phyloP scores from a whole-genome alignment of 1,140 invertebrate genomes.

The Teleogryllus occipitalis region DNA sequence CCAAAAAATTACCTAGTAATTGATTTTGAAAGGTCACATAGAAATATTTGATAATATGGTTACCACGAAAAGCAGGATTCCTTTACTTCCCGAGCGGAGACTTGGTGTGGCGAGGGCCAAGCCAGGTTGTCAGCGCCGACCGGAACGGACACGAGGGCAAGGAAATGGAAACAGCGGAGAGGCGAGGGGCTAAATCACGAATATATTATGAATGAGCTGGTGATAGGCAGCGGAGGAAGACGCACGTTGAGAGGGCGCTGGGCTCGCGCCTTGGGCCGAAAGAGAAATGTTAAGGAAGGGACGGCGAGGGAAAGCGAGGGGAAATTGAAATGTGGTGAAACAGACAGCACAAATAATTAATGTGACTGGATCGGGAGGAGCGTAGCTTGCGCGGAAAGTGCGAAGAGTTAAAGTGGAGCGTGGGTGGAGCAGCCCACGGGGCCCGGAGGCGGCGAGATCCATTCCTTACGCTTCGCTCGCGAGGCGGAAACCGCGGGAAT shows the following conservation, averaged over 20 bases:
- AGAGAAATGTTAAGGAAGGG: background rate
- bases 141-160: background rate
- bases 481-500: too few relatives aligned
- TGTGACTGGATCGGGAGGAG: background rate
- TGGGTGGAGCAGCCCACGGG: too few relatives aligned
- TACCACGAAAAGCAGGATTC: too few relatives aligned
- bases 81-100: too few relatives aligned
- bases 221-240: background rate
- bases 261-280: background rate
- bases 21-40: too few relatives aligned
- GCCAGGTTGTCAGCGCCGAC: background rate
- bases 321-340: background rate
- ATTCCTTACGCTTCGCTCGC: too few relatives aligned
- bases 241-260: too few relatives aligned
- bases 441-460: too few relatives aligned
- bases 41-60: too few relatives aligned
- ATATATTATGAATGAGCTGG: background rate
- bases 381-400: background rate
- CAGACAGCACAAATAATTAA: background rate
- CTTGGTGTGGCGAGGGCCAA: background rate
- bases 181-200: background rate
- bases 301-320: background rate
- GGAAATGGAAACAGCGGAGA: background rate
- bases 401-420: background rate
- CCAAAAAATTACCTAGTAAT: too few relatives aligned